Percentiles rank a stretch among this genome's conserved stretches.
Evolutionary conservation across 1,140 invertebrate genomes (phyloP).

Genomic region (Neodiprion virginianus): DNA sequence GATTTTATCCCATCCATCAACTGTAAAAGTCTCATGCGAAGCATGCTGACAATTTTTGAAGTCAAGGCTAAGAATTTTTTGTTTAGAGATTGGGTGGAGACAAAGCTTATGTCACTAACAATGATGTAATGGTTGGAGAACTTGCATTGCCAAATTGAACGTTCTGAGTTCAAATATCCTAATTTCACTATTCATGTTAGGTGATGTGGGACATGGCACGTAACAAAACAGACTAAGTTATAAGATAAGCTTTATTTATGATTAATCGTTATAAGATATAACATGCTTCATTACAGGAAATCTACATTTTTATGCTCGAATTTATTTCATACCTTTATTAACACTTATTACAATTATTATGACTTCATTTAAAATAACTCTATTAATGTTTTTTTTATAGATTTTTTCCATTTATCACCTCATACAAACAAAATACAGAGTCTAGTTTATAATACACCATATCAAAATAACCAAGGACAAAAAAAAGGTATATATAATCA

Average conservation of each 20-base stretch:
- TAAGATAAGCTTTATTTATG: slow-evolving; percentile 3
- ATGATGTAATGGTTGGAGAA: no score
- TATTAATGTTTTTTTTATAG: slow-evolving; percentile 28
- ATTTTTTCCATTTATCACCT: not conserved
- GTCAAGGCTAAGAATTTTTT: no score
- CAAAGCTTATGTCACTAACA: no score
- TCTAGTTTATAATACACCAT: slow-evolving; percentile 45
- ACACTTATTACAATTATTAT: slow-evolving; percentile 22
- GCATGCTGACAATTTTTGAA: no score
- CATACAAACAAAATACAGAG: slow-evolving; percentile 39
- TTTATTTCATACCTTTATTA: not conserved
- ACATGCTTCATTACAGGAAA: not conserved
- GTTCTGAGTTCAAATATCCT: no score
- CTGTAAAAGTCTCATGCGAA: no score
- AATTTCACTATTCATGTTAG: no score
- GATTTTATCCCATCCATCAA: not conserved
- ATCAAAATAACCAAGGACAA: slow-evolving; percentile 44
- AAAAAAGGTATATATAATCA: slow-evolving; percentile 28
- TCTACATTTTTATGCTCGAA: not conserved
- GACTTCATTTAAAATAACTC: slow-evolving; percentile 23
- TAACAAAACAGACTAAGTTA: not conserved
- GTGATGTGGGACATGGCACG: no score
- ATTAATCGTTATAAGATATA: not conserved
- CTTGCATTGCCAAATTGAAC: no score
- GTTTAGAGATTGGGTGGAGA: no score